Conservation (phyloP, 1,140 invertebrate genomes). For the Hirudo medicinalis region DNA sequence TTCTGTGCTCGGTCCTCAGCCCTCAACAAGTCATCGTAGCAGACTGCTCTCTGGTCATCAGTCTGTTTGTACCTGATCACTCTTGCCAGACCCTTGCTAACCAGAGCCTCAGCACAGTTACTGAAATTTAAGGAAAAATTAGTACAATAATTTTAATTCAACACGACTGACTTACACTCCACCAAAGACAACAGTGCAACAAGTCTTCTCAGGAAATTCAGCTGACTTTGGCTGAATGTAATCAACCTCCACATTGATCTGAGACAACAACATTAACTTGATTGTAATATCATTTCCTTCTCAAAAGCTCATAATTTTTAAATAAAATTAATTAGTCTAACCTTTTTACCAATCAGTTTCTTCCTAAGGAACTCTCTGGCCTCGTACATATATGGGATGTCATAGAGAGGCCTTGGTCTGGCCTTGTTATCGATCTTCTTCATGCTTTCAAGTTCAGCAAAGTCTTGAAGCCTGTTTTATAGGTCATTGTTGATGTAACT, state of each 20-base stretch:
- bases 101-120: constrained; percentile 85
- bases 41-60: constrained; percentile 74
- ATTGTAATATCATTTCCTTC: neutral
- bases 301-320: neutral
- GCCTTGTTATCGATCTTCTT: constrained; percentile 40
- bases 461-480: neutral
- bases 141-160: too few species aligned
- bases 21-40: constrained; percentile 80
- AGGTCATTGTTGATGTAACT: neutral
- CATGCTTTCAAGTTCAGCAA: neutral
- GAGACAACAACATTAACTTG: neutral
- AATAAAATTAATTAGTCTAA: constrained; percentile 24
- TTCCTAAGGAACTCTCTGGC: constrained; percentile 91
- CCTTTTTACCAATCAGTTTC: constrained; percentile 87
- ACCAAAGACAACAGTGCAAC: constrained; percentile 66
- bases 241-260: constrained; percentile 74
- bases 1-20: constrained; percentile 86
- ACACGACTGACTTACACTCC: constrained; percentile 28
- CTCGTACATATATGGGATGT: constrained; percentile 95
- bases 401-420: constrained; percentile 75
- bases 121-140: constrained; percentile 39
- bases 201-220: constrained; percentile 84
- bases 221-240: constrained; percentile 88
- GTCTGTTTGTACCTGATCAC: constrained; percentile 85
- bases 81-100: constrained; percentile 77